Conservation (phyloP, 2,113 vertebrate species). For the Megaptera novaeangliae region DNA sequence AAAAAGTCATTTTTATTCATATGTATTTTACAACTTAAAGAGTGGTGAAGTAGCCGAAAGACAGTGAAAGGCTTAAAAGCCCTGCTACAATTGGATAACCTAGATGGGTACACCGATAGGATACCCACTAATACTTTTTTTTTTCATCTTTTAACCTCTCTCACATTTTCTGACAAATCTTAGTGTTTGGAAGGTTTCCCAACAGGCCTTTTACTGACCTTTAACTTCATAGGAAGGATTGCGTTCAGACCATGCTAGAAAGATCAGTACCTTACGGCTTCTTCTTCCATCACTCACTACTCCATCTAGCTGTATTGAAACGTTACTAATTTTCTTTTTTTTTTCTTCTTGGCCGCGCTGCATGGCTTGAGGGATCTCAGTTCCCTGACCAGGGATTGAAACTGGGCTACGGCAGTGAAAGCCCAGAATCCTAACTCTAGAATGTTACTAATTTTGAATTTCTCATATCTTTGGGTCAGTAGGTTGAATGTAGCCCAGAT, state of each 20-base stretch:
- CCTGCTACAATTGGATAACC: neutral
- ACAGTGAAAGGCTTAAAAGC: neutral
- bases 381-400: neutral
- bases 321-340: neutral
- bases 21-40: neutral
- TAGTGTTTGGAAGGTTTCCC: neutral
- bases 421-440: neutral
- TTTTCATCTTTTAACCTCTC: neutral
- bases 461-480: neutral
- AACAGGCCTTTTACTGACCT: neutral
- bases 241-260: neutral
- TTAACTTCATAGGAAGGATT: neutral
- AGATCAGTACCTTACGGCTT: neutral
- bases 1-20: neutral
- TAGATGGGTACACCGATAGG: neutral
- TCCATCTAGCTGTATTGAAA: neutral
- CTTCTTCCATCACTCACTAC: neutral
- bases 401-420: neutral
- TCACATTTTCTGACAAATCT: neutral
- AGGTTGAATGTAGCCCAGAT: neutral
- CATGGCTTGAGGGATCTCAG: neutral
- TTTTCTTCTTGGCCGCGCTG: neutral
- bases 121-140: neutral
- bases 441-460: neutral
- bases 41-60: neutral